phyloP scores from a whole-genome alignment of 1,140 invertebrate genomes.

The Tribolium castaneum region DNA sequence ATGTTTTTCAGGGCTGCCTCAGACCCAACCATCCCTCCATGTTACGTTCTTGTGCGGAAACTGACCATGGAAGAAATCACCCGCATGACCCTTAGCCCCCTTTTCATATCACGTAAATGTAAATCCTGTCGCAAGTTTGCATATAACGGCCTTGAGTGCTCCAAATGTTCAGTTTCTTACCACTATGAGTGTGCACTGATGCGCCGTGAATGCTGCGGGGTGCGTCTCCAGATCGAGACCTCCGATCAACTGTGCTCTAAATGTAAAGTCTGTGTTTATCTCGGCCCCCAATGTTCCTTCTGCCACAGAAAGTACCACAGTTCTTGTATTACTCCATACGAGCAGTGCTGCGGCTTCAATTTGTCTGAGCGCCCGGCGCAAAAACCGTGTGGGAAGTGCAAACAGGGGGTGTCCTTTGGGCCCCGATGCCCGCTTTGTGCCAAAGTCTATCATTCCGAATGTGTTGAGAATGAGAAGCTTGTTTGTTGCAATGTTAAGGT shows the following conservation, averaged over 20 bases:
- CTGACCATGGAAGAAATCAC: constrained; percentile 1
- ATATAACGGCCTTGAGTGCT: neutral
- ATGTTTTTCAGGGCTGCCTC: neutral
- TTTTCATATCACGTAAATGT: neutral
- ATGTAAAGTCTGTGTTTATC: neutral
- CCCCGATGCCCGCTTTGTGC: neutral
- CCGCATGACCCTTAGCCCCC: neutral
- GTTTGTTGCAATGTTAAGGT: neutral
- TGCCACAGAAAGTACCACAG: neutral
- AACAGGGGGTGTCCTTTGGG: neutral
- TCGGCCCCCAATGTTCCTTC: neutral
- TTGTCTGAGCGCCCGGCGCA: neutral
- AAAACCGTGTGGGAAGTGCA: neutral
- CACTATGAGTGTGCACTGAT: neutral
- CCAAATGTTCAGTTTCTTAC: neutral
- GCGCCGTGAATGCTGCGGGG: neutral
- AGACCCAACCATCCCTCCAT: neutral
- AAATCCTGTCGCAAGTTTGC: neutral
- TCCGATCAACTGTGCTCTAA: neutral
- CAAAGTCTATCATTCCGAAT: neutral
- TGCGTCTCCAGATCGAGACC: neutral
- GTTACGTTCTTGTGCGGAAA: neutral
- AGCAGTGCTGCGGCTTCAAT: neutral
- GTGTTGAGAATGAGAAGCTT: neutral
- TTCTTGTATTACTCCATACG: neutral